Base-by-base conservation (phyloP, 1,140 invertebrate genomes). In the Ladona fulva region DNA sequence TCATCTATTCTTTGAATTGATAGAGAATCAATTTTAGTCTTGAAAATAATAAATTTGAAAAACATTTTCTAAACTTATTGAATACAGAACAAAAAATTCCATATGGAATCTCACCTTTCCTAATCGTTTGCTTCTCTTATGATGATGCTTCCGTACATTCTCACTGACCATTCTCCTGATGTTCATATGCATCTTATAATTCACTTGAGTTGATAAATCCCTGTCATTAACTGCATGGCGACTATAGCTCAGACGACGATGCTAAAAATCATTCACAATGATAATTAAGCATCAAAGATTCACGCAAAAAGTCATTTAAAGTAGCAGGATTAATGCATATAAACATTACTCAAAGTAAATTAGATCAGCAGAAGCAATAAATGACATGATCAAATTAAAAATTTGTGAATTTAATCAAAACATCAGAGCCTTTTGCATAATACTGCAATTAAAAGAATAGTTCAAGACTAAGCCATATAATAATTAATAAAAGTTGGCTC, bases 101-200 rank as follows among this genome's bases (percentile, higher is more conserved):
- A n/a, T n/a, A n/a, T n/a, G n/a, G n/a, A n/a, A n/a, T n/a, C 78
- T 85, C 83, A 92, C 91, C 87, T 92, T 91, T 82, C 88, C 89
- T 79, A 90, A 79, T 79, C 87, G 88, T 83, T 93, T 92, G 87
- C 93, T 94, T 84, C 92, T 91, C 81, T 92, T 89, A 83, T 94
- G 93, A 82, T 94, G 90, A 80, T 92, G 90, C 86, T 94, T 92
- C 83, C 93, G 92, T 12, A 66, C 52, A 80, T 92, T 91, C 83
- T 96, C 93, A 77, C 91, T 92, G 42, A 96, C 91, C 85, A 96
- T 88, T 24, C 94, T 89, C 74, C 95, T 88, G 82, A 96, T 95
- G 83, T 97, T 96, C 90, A 95, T 92, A 85, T 95, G 94, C 85
- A 94, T 94, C 84, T 92, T 92, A 85, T 97, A 96, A 86, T 95